Evolutionary conservation across 2,888 invertebrate species (phyloP), one percentile per base, ranked within the genome.

Genomic region (Dryococelus australis): DNA sequence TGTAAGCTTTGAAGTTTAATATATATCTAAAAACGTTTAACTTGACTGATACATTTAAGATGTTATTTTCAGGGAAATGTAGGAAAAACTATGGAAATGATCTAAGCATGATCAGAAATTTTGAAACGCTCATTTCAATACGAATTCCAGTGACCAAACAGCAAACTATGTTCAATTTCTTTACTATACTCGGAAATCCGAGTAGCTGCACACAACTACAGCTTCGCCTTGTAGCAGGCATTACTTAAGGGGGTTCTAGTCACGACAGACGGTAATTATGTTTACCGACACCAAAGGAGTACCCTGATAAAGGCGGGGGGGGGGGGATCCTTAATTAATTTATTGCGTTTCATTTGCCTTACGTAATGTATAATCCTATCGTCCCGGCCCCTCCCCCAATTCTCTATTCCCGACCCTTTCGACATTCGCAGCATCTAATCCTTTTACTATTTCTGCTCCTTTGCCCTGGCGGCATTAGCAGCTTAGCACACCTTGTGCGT

Each of bases 331-430:
- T 43, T 88, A 88, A 88, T 88, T 88, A 88, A 88, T 88, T 88
- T 88, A 88, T 88, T 88, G 84, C 87, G 87, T 88, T 88, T 88
- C 88, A 88, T 88, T 88, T 88, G 88, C 88, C 86, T 85, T 87
- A 47, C 43, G 87, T 84, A 3, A 79, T 1, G 65, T 65, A 65
- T 65, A 65, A 28, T 27, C n/a, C 86, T 26, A 81, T 43, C 28
- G 20, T 28, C n/a, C 26, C 28, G 13, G 13, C 79, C 78, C 51
- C 35, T 35, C 10, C 43, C 43, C 35, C 65, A 47, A 28, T 81
- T 81, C 12, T 43, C 51, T 12, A 20, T 27, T 83, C 43, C 35
- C 83, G 35, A 83, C 83, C 35, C 83, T 83, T 83, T 28, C 28
- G 20, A 83, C 65, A 65, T 65, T 65, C 65, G 65, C 16, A 65